Percentiles rank a stretch among this genome's conserved stretches.
These are phyloP conservation scores for Manis pentadactyla DNA, from an alignment of 2,797 vertebrate genomes.

Conservation along the genomic window DNA sequence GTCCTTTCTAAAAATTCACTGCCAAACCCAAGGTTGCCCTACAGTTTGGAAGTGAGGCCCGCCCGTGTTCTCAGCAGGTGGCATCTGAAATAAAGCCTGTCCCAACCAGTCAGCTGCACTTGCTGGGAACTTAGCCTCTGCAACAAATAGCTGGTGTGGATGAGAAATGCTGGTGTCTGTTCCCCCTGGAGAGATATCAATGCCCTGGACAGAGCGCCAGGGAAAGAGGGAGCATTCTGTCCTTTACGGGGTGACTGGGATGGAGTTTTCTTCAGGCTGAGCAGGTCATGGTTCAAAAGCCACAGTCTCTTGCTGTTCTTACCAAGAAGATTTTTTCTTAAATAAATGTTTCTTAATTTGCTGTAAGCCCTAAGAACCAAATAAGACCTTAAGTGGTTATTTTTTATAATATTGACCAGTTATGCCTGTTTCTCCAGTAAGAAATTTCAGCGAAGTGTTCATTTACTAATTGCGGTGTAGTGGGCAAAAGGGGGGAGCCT, in stretches of 20 bases:
- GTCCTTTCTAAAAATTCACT: neutral
- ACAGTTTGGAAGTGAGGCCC: neutral
- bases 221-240: neutral
- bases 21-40: neutral
- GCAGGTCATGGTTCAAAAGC: neutral
- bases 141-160: neutral
- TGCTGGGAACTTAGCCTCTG: neutral
- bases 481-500: no score
- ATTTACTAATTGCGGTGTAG: neutral
- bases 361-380: neutral
- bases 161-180: neutral
- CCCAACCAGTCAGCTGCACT: neutral
- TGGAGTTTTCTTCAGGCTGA: neutral
- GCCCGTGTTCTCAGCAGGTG: neutral
- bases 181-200: neutral
- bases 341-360: neutral
- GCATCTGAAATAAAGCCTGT: neutral
- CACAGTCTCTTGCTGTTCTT: neutral
- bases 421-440: neutral
- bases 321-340: neutral
- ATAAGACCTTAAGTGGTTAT: neutral
- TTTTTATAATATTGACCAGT: neutral
- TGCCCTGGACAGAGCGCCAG: neutral
- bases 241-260: no score
- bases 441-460: neutral